phyloP scores from a whole-genome alignment of 2,888 invertebrate genomes.

The Eueremaeus valkanovi region DNA sequence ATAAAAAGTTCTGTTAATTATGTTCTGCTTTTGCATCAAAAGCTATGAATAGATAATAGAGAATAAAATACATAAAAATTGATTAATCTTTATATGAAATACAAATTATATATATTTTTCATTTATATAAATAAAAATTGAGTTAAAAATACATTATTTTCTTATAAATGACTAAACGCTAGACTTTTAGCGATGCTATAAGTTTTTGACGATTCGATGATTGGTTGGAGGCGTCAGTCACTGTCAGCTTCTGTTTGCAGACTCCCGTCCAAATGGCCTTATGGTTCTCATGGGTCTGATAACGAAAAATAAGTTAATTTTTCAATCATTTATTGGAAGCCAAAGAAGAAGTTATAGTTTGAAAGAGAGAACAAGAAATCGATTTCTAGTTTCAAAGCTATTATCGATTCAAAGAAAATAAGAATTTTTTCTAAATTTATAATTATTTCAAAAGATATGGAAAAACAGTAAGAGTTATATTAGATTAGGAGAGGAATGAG shows the following conservation, averaged over 20 bases:
- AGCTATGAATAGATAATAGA: too few relatives aligned
- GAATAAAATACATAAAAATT: background rate
- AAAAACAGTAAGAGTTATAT: background rate
- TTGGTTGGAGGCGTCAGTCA: background rate
- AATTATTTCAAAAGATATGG: background rate
- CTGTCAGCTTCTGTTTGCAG: constrained; percentile 52
- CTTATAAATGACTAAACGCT: background rate
- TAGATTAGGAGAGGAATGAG: background rate
- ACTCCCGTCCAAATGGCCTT: constrained; percentile 69
- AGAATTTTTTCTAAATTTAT: background rate
- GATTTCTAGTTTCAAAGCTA: background rate
- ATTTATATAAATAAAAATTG: background rate
- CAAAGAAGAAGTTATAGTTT: too few relatives aligned
- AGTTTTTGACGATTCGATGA: constrained; percentile 3
- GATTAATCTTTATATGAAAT: background rate
- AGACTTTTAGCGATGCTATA: background rate
- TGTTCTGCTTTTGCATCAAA: background rate
- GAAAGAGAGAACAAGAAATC: too few relatives aligned
- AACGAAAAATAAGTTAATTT: constrained; percentile 50
- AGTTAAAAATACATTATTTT: background rate
- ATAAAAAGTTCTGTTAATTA: background rate
- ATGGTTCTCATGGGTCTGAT: constrained; percentile 65
- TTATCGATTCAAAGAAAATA: background rate
- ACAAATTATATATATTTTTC: background rate
- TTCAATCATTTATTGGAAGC: constrained; percentile 32